Percentiles rank a stretch among this genome's conserved stretches.
Evolutionary conservation across 2,888 invertebrate genomes (phyloP).

Genomic region (Periphyllus acericola): DNA sequence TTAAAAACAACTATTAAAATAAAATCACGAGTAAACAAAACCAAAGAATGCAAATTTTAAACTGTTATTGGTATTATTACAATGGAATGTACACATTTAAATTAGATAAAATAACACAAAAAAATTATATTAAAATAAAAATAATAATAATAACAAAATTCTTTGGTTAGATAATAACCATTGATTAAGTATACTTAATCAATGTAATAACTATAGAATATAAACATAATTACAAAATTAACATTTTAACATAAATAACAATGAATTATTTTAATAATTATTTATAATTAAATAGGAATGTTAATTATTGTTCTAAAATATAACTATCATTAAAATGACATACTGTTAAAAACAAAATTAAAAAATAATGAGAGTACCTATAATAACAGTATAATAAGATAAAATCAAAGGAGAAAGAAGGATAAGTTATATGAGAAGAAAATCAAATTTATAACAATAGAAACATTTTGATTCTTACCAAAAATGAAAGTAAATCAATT

Average conservation of each 20-base stretch:
- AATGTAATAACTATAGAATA: slow-evolving; percentile 29
- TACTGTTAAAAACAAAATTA: slow-evolving; percentile 45
- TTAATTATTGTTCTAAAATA: slow-evolving; percentile 35
- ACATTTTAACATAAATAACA: slow-evolving; percentile 36
- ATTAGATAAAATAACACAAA: slow-evolving; percentile 37
- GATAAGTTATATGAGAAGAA: neutral
- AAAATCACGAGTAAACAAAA: slow-evolving; percentile 53
- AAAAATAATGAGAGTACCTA: neutral
- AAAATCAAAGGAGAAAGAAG: neutral
- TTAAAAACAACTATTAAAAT: slow-evolving; percentile 57
- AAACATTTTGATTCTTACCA: slow-evolving; percentile 1
- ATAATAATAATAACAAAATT: slow-evolving; percentile 21
- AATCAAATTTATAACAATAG: neutral
- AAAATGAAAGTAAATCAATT: neutral
- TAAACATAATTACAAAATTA: slow-evolving; percentile 37
- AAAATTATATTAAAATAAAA: slow-evolving; percentile 41
- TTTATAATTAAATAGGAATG: slow-evolving; percentile 53
- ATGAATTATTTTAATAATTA: slow-evolving; percentile 37
- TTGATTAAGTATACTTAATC: no score
- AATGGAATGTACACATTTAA: slow-evolving; percentile 7
- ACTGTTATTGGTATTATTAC: slow-evolving; percentile 37
- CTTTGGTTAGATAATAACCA: slow-evolving; percentile 27
- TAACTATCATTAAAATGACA: slow-evolving; percentile 33
- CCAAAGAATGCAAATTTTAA: slow-evolving; percentile 33
- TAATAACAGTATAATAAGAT: neutral